Conservation (phyloP, 2,113 vertebrate species). For the Malurus cyaneus region DNA sequence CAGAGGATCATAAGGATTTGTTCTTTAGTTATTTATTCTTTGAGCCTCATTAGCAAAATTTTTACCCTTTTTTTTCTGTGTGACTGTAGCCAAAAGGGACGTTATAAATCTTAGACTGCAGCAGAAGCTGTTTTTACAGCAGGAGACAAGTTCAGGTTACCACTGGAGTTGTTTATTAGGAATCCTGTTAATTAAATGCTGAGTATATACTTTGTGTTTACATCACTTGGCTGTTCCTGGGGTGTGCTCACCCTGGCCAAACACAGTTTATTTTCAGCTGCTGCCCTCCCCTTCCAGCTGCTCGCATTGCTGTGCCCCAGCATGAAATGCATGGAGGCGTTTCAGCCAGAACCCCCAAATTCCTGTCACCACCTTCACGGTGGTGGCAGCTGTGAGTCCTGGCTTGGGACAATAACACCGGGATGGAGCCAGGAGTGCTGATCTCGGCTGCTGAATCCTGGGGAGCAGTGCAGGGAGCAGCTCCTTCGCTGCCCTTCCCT, state of each 20-base stretch:
- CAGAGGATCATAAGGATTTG: neutral
- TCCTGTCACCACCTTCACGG: neutral
- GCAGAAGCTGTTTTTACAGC: neutral
- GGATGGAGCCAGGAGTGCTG: neutral
- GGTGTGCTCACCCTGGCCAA: neutral
- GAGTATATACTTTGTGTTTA: neutral
- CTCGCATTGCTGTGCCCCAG: neutral
- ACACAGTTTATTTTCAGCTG: slow-evolving; percentile 11
- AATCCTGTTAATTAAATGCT: neutral
- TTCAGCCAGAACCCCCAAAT: neutral
- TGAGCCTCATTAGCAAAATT: neutral
- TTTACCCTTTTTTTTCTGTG: neutral
- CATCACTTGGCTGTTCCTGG: neutral
- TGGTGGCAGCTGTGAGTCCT: slow-evolving; percentile 29
- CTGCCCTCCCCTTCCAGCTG: slow-evolving; percentile 43
- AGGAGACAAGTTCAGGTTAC: neutral
- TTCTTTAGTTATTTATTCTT: neutral
- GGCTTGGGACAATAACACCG: neutral
- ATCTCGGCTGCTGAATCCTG: neutral
- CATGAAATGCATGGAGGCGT: neutral
- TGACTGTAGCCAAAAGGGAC: neutral
- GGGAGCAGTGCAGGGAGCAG: neutral
- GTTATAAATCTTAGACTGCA: neutral
- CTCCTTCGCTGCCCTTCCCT: neutral
- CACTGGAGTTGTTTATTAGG: neutral